A percentile compares a stretch with the other conserved stretches of the same genome.
Evolutionary conservation across 2,113 vertebrate genomes (phyloP).

Genomic region (Chaetodon auriga): DNA sequence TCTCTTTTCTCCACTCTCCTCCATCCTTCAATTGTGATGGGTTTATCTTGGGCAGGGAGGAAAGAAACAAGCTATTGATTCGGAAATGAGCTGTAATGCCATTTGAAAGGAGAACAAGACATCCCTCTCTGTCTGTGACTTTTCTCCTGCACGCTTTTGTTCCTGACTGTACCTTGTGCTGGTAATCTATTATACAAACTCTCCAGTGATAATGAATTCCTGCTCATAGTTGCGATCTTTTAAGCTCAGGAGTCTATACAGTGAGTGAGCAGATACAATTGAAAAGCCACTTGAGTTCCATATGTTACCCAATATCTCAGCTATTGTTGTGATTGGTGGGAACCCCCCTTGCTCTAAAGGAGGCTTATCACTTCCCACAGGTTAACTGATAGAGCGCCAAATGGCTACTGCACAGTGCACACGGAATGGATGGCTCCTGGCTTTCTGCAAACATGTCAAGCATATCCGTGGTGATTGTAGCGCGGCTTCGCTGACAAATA

Average conservation of each 20-base stretch:
- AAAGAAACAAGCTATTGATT: slow-evolving; percentile 77
- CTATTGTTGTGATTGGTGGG: slow-evolving; percentile 49
- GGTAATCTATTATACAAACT: slow-evolving; percentile 38
- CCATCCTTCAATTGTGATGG: slow-evolving; percentile 71
- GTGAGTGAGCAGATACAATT: slow-evolving; percentile 21
- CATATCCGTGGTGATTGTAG: slow-evolving; percentile 59
- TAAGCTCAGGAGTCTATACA: slow-evolving; percentile 2
- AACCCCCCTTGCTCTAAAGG: slow-evolving; percentile 52
- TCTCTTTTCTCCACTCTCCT: slow-evolving; percentile 43
- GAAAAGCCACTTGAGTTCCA: slow-evolving; percentile 39
- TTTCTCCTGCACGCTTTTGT: slow-evolving; percentile 37
- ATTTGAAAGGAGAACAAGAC: slow-evolving; percentile 66
- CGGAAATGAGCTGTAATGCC: slow-evolving; percentile 80
- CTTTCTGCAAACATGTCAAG: slow-evolving; percentile 66
- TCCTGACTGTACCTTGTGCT: slow-evolving; percentile 17
- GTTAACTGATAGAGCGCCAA: slow-evolving; percentile 54
- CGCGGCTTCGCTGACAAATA: slow-evolving; percentile 45
- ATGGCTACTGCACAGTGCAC: slow-evolving; percentile 57
- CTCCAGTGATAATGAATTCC: slow-evolving; percentile 16
- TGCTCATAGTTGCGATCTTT: not conserved
- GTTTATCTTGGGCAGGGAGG: slow-evolving; percentile 73
- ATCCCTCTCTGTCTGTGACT: slow-evolving; percentile 43
- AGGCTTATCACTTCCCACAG: slow-evolving; percentile 70
- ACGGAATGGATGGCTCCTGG: slow-evolving; percentile 30
- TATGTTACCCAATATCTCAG: slow-evolving; percentile 36